phyloP scores from a whole-genome alignment of 2,113 vertebrate species.

The Xenopus tropicalis region DNA sequence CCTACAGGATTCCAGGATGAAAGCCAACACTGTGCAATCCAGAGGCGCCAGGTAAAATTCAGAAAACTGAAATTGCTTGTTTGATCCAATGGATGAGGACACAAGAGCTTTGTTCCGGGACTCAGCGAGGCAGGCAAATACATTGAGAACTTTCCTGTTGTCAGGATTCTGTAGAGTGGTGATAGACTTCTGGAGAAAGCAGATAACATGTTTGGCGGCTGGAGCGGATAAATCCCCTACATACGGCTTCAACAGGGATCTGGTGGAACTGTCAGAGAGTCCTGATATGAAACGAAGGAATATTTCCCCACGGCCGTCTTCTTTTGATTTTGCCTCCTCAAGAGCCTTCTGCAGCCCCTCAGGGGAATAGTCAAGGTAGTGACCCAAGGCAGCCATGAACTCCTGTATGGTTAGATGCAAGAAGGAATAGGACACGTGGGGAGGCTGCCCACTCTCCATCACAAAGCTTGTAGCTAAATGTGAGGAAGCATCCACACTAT shows the following conservation, averaged over 20 bases:
- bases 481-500: constrained; percentile 45
- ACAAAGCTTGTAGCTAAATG: constrained; percentile 15
- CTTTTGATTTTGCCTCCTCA: constrained; percentile 21
- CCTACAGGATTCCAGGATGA: constrained; percentile 46
- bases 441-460: constrained; percentile 51
- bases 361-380: constrained; percentile 51
- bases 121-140: constrained; percentile 59
- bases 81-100: constrained; percentile 41
- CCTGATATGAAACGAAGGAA: constrained; percentile 59
- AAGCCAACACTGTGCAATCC: constrained; percentile 53
- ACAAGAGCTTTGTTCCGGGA: constrained; percentile 56
- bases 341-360: constrained; percentile 44
- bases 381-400: no score
- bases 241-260: no score
- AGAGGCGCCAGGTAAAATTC: constrained; percentile 19
- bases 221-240: constrained; percentile 47
- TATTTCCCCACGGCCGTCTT: constrained; percentile 34
- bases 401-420: no score
- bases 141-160: constrained; percentile 35
- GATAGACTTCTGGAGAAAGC: not conserved
- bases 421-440: no score
- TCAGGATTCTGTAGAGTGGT: constrained; percentile 48
- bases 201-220: constrained; percentile 14
- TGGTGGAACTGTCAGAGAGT: no score
- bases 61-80: not conserved